phyloP scores from a whole-genome alignment of 2,888 invertebrate genomes.

The Terebella lapidaria region DNA sequence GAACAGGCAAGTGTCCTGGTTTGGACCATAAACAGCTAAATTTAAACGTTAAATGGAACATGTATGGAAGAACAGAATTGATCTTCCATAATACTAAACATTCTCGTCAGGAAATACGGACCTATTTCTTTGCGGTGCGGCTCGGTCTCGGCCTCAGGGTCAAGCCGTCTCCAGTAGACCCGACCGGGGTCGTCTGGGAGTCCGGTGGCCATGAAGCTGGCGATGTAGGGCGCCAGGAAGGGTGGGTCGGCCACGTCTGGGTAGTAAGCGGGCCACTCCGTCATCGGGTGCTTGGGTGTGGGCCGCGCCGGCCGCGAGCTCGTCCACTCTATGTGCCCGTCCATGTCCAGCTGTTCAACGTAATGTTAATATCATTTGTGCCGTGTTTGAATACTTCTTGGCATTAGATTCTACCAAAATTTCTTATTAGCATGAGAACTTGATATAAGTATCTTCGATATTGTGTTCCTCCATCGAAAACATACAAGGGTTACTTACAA shows the following conservation, averaged over 20 bases:
- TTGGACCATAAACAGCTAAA: no score
- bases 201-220: neutral
- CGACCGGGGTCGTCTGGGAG: neutral
- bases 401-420: no score
- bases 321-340: neutral
- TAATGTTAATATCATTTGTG: neutral
- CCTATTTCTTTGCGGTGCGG: neutral
- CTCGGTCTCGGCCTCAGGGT: neutral
- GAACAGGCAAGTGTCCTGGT: no score
- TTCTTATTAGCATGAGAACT: no score
- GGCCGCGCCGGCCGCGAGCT: neutral
- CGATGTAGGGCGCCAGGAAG: neutral
- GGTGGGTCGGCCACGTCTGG: neutral
- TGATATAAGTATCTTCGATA: no score
- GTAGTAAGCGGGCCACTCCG: constrained; percentile 1
- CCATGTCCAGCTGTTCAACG: neutral
- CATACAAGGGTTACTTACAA: neutral
- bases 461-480: neutral
- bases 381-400: no score
- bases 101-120: no score
- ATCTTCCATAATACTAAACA: no score
- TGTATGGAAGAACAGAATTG: no score
- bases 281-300: neutral
- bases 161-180: neutral
- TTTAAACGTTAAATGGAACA: no score